Evolutionary conservation across 2,113 vertebrate genomes (phyloP), one percentile per base, ranked within the genome.

Genomic region (Leuciscus idus): DNA sequence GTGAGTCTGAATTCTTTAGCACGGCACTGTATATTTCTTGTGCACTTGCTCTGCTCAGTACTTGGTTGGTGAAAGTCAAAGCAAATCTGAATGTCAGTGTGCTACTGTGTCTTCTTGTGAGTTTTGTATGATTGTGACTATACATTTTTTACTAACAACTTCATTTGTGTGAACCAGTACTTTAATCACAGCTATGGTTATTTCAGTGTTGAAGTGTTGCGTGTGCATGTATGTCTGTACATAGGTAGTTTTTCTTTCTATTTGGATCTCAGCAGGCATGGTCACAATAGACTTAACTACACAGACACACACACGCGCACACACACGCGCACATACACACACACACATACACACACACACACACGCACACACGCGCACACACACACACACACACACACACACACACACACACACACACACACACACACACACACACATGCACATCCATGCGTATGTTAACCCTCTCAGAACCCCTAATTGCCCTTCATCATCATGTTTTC

Each of bases 31-130:
- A 36, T 85, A 33, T 62, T 77, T 43, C 64, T 12, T 84, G 26
- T 75, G 68, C 66, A 84, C 52, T n/a, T 84, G 70, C 26, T 57
- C 30, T 43, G 43, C 43, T 43, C 52, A 79, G 33, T 87, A 76
- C 80, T 72, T 5, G 73, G 43, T 83, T 80, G 5, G 46, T 64
- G 33, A 85, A 83, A 28, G 50, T 84, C n/a, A 57, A 36, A 66
- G 79, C 46, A 70, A 17, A 43, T 82, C 10, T 86, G 33, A 62
- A 81, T 48, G 59, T 81, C 13, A 21, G 30, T 86, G 33, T 79
- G 68, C 66, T 36, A 12, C 43, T 26, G 43, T 68, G 36, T 64
- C n/a, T 80, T n/a, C 36, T 19, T 81, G 39, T 0, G 78, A 62
- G 78, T 62, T 19, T 61, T 81, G 36, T 81, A 81, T 81, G 57